A percentile compares a stretch with the other conserved stretches of the same genome.
Conservation (phyloP, 2,888 invertebrate genomes). For the Sesia apiformis region DNA sequence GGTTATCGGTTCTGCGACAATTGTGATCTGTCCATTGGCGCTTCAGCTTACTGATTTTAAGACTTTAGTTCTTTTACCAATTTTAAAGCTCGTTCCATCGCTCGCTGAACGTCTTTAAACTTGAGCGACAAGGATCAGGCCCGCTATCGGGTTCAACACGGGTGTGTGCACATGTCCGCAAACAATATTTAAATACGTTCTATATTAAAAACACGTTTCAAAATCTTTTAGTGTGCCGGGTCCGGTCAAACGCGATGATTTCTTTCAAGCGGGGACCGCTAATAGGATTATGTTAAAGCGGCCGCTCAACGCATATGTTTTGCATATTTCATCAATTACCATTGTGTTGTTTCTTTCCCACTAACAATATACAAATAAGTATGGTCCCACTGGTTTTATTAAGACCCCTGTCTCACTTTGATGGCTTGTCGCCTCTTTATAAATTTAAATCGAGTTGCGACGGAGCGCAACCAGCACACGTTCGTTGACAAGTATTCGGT, state of each 20-base stretch:
- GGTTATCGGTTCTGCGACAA: no score
- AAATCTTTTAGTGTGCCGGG: no score
- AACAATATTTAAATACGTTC: no score
- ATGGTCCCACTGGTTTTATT: conserved; percentile 31
- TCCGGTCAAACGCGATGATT: conserved; percentile 1
- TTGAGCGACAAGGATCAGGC: no score
- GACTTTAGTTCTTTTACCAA: no score
- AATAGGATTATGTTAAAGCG: conserved; percentile 26
- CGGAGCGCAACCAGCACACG: conserved; percentile 12
- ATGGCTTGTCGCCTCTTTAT: conserved; percentile 21
- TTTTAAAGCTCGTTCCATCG: no score
- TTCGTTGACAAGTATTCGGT: conserved; percentile 17
- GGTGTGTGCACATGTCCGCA: no score
- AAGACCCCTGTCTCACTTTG: conserved; percentile 30
- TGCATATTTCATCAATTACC: conserved; percentile 64
- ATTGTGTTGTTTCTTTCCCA: conserved; percentile 35
- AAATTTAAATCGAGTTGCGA: conserved; percentile 21
- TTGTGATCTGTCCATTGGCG: no score
- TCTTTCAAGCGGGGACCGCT: conserved; percentile 20
- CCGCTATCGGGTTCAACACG: no score
- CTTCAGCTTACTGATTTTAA: no score
- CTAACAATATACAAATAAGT: conserved; percentile 62
- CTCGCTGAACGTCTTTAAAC: no score
- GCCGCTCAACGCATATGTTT: conserved; percentile 19
- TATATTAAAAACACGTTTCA: no score